Evolutionary conservation across 2,888 invertebrate genomes (phyloP).

Genomic region (Polydrusus pterygomalis): DNA sequence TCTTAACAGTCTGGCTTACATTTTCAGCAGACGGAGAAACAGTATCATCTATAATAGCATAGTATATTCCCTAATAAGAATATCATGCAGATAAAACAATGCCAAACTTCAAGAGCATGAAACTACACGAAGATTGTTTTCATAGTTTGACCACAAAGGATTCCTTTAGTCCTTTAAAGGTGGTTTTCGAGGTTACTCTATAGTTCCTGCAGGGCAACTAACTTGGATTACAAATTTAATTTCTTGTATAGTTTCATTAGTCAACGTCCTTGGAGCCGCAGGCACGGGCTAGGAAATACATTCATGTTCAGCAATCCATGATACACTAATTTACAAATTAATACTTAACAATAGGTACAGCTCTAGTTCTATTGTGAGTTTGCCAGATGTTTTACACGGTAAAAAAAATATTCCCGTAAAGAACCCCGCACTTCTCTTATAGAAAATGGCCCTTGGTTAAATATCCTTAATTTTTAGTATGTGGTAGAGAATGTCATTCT

Average conservation of each 20-base stretch:
- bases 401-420: too few species aligned
- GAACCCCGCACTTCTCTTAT: too few species aligned
- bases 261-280: slow-evolving; percentile 47
- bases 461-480: too few species aligned
- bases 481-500: too few species aligned
- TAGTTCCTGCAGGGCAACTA: slow-evolving; percentile 40
- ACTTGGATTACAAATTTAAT: slow-evolving; percentile 53
- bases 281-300: slow-evolving; percentile 45
- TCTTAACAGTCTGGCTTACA: too few species aligned
- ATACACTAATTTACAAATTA: slow-evolving; percentile 55
- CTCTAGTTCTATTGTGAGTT: too few species aligned
- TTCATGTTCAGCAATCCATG: slow-evolving; percentile 50
- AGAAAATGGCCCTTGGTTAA: too few species aligned
- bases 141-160: slow-evolving; percentile 38
- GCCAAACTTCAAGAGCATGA: slow-evolving; percentile 16
- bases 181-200: slow-evolving; percentile 38
- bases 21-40: too few species aligned
- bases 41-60: too few species aligned
- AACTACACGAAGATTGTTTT: slow-evolving; percentile 33
- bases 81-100: slow-evolving; percentile 11
- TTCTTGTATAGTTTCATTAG: slow-evolving; percentile 54
- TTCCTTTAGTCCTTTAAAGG: slow-evolving; percentile 33
- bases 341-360: slow-evolving; percentile 48
- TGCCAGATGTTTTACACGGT: too few species aligned
- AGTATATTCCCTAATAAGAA: too few species aligned